Base-by-base conservation (phyloP, 2,113 vertebrate species). In the Brachyhypopomus occidentalis region DNA sequence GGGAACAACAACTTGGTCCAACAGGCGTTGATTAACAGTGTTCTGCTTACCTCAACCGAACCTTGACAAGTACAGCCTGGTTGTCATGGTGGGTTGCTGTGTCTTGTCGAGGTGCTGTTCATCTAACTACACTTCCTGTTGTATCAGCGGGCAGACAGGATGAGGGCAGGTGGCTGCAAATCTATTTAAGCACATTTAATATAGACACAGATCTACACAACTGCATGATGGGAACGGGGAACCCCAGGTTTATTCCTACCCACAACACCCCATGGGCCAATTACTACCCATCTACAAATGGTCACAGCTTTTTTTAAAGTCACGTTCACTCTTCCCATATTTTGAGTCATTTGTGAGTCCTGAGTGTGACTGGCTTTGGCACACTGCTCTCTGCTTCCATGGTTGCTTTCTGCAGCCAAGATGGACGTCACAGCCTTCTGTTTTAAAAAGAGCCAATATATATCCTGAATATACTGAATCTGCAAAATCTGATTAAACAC, bases 1-100 rank as follows among this genome's bases (percentile, higher is more conserved):
- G 7, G 71, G 70, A 64, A 80, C 66, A 60, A 60, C 72, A 71
- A 72, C 66, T 72, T 38, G 20, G 38, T 41, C 52, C 69, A 55
- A 20, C 38, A 34, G n/a, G 17, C 5, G 2, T 52, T 62, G 70
- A 80, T 80, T 63, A 80, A 72, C 58, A 64, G 70, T 17, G 59
- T 23, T 52, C 20, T 80, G 78, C 73, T 73, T 80, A 80, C 69
- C 38, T 64, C 7, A 2, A 23, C 7, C 17, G 63, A 79, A 73
- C 58, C 25, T 64, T 63, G 78, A 80, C 41, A 63, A 63, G 73
- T 73, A 64, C 1, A 4, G 60, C 14, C 60, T 62, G 22, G 62
- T 77, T 4, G 27, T 19, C 78, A 22, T 0, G 34, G 23, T 41
- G n/a, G 41, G 0, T 6, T 27, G 56, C 25, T 16, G n/a, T n/a